Percentiles rank a stretch among this genome's conserved stretches.
Conservation (phyloP, 2,888 invertebrate species). For the Philereme transversata region DNA sequence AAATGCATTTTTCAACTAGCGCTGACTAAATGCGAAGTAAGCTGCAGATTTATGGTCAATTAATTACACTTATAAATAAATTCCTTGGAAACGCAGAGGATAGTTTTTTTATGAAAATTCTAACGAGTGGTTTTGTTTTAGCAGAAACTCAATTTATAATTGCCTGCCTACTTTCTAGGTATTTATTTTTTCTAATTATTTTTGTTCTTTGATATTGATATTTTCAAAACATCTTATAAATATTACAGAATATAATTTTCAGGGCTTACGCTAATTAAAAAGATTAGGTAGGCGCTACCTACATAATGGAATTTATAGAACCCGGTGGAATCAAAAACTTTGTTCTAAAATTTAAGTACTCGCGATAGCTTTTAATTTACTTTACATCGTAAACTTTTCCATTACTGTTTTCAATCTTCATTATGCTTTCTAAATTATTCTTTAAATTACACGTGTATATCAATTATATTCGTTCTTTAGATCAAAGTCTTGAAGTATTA, state of each 20-base stretch:
- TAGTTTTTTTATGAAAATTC: constrained; percentile 3
- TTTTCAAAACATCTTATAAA: not conserved
- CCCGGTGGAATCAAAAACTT: constrained; percentile 37
- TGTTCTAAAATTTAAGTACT: constrained; percentile 35
- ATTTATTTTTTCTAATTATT: too few species aligned
- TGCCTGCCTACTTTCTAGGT: too few species aligned
- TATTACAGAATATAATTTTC: constrained; percentile 1
- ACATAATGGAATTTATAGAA: constrained; percentile 19
- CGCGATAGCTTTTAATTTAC: constrained; percentile 35
- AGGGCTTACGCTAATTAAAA: constrained; percentile 13
- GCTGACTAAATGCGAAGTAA: constrained; percentile 12
- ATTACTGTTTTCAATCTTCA: constrained; percentile 32
- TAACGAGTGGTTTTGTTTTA: not conserved
- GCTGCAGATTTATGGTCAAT: constrained; percentile 17
- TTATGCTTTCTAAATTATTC: constrained; percentile 26
- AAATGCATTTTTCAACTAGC: constrained; percentile 18
- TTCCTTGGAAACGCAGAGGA: not conserved
- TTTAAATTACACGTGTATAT: constrained; percentile 23
- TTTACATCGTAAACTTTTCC: constrained; percentile 31
- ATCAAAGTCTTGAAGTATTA: too few species aligned
- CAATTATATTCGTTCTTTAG: constrained; percentile 6
- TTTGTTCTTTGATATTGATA: too few species aligned
- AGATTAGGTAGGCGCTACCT: constrained; percentile 32
- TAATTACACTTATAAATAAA: constrained; percentile 10
- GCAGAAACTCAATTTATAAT: too few species aligned